Percentiles rank a stretch among this genome's conserved stretches.
Evolutionary conservation across 1,140 invertebrate genomes (phyloP).

Genomic region (Pollicipes pollicipes): DNA sequence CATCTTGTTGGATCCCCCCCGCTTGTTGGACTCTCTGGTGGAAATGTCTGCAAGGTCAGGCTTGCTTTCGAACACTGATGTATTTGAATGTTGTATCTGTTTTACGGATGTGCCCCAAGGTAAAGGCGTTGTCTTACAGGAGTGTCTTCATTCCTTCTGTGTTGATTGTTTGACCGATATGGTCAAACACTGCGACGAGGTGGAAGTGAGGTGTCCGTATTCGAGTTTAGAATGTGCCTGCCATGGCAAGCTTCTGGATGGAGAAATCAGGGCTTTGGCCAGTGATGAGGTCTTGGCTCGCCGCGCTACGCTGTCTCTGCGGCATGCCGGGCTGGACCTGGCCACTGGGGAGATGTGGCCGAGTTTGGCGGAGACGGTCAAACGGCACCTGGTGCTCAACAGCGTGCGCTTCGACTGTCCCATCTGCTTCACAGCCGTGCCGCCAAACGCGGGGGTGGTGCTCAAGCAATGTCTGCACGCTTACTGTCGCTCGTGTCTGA

Average conservation of each 20-base stretch:
- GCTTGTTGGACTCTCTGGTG: too few species aligned
- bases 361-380: neutral
- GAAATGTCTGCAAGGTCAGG: too few species aligned
- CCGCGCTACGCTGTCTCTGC: neutral
- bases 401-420: slow-evolving; percentile 58
- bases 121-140: neutral
- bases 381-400: slow-evolving; percentile 39
- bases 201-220: neutral
- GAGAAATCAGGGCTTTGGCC: neutral
- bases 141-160: neutral
- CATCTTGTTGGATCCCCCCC: too few species aligned
- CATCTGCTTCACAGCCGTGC: slow-evolving; percentile 56
- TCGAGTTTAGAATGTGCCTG: neutral
- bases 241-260: neutral
- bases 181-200: neutral
- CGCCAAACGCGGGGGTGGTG: slow-evolving; percentile 48
- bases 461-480: slow-evolving; percentile 73
- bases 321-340: neutral
- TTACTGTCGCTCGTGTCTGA: slow-evolving; percentile 50
- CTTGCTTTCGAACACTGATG: too few species aligned
- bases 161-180: neutral
- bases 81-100: neutral
- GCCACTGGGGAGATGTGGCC: neutral
- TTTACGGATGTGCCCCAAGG: neutral
- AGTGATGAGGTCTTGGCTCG: neutral